Percentiles rank a stretch among this genome's conserved stretches.
phyloP scores from a whole-genome alignment of 1,140 invertebrate genomes.

The Anthonomus grandis region DNA sequence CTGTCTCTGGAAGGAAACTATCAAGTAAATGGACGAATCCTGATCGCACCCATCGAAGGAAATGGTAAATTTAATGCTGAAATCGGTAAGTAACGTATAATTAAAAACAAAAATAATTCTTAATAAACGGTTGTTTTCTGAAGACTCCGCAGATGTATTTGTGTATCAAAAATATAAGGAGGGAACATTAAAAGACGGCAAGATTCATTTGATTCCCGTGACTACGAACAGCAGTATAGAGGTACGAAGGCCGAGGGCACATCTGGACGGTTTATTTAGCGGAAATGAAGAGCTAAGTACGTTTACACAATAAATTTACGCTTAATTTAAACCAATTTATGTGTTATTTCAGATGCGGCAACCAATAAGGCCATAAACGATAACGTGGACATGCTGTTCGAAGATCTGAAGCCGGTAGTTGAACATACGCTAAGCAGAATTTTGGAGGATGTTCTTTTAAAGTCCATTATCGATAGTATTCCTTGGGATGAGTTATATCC shows the following conservation, averaged over 20 bases:
- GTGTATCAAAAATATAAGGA: constrained; percentile 31
- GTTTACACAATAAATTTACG: background rate
- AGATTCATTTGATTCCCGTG: constrained; percentile 23
- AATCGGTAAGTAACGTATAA: too few relatives aligned
- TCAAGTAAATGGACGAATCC: constrained; percentile 30
- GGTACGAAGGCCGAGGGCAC: constrained; percentile 29
- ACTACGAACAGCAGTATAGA: constrained; percentile 30
- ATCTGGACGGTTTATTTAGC: constrained; percentile 32
- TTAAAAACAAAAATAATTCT: background rate
- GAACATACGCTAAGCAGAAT: constrained; percentile 32
- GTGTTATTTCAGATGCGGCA: constrained; percentile 30
- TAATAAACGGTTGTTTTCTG: constrained; percentile 6
- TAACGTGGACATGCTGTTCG: constrained; percentile 35
- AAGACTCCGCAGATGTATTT: constrained; percentile 17
- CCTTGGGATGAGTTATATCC: constrained; percentile 37
- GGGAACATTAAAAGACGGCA: constrained; percentile 9
- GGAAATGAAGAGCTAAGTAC: constrained; percentile 34
- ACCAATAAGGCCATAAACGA: constrained; percentile 39
- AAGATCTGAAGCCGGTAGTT: constrained; percentile 37
- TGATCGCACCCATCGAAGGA: constrained; percentile 34
- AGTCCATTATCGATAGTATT: constrained; percentile 28
- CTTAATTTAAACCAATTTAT: background rate
- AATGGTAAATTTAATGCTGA: constrained; percentile 28
- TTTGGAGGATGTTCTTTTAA: constrained; percentile 31
- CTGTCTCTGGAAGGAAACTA: constrained; percentile 31